Base-by-base conservation (phyloP, 1,140 invertebrate genomes). In the Atta cephalotes region DNA sequence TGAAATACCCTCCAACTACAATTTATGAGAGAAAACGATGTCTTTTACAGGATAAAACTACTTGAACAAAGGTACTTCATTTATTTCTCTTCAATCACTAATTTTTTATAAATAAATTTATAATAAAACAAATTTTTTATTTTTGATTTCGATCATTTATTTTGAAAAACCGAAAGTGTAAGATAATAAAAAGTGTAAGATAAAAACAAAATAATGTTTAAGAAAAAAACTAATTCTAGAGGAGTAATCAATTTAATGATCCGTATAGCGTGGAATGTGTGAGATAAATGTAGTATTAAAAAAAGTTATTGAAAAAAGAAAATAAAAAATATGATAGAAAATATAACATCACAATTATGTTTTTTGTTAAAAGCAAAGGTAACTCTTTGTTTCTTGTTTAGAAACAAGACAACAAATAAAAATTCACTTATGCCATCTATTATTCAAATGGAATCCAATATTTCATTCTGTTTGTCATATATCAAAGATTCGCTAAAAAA, bases 341-440 rank as follows among this genome's bases (percentile, higher is more conserved):
- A 14, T n/a, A 74, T 56, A 5, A 58, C n/a, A 35, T 21, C 7
- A 21, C 5, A 56, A 35, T 21, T 58, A 0, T 39, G 35, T 9
- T 39, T 39, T 39, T 53, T 53, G 28, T 12, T 53, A 25, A n/a
- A 35, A 56, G 21, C 25, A 5, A 16, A n/a, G 1, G 1, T 3
- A 35, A 14, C 1, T 76, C 72, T 60, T 60, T 25, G 12, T 60
- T 60, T 60, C n/a, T 14, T 16, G 35, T 14, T 4, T 2, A 28
- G 31, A 25, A 76, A 21, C 10, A n/a, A 76, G n/a, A 76, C 31
- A 10, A 35, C 3, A 76, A 58, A 60, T 39, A 60, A 39, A 76
- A 76, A 60, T 56, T 4, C 10, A 35, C 10, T 21, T 39, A 39
- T 39, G 35, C 35, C 35, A 21, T 12, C 3, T 21, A 16, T 51